Percentiles rank a stretch among this genome's conserved stretches.
Evolutionary conservation across 1,140 invertebrate species (phyloP).

Genomic region (Leptoteleia sp.): DNA sequence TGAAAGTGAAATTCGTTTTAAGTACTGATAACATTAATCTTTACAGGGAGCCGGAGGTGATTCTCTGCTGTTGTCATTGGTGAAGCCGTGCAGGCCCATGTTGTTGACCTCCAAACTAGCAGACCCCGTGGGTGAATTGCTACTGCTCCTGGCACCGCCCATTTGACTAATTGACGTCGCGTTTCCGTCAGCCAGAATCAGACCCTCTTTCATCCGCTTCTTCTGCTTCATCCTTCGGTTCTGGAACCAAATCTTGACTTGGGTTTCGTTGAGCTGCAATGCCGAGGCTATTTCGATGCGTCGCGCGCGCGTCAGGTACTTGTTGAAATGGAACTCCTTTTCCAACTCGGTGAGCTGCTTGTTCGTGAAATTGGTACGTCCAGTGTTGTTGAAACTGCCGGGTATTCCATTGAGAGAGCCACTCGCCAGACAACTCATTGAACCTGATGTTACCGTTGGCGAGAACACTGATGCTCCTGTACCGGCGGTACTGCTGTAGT

Average conservation of each 20-base stretch:
- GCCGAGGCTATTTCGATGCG: slow-evolving; percentile 98
- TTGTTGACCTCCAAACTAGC: too few relatives aligned
- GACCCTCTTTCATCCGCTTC: slow-evolving; percentile 94
- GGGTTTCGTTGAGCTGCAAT: slow-evolving; percentile 97
- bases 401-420: slow-evolving; percentile 69
- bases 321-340: slow-evolving; percentile 99
- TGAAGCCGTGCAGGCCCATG: too few relatives aligned
- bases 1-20: too few relatives aligned
- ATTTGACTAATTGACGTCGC: slow-evolving; percentile 62
- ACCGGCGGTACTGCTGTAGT: slow-evolving; percentile 75
- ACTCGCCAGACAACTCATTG: slow-evolving; percentile 57
- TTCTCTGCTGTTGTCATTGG: too few relatives aligned
- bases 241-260: slow-evolving; percentile 91
- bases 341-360: slow-evolving; percentile 99
- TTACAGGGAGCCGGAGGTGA: too few relatives aligned
- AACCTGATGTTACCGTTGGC: slow-evolving; percentile 69
- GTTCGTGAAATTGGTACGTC: slow-evolving; percentile 98
- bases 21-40: too few relatives aligned
- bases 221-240: too few relatives aligned
- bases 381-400: slow-evolving; percentile 88
- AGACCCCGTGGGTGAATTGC: too few relatives aligned
- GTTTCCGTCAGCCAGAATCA: slow-evolving; percentile 85
- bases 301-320: slow-evolving; percentile 97
- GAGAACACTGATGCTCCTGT: slow-evolving; percentile 70
- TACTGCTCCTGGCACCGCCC: slow-evolving; percentile 77